Evolutionary conservation across 2,113 vertebrate genomes (phyloP).

Genomic region (Bujurquina vittata): DNA sequence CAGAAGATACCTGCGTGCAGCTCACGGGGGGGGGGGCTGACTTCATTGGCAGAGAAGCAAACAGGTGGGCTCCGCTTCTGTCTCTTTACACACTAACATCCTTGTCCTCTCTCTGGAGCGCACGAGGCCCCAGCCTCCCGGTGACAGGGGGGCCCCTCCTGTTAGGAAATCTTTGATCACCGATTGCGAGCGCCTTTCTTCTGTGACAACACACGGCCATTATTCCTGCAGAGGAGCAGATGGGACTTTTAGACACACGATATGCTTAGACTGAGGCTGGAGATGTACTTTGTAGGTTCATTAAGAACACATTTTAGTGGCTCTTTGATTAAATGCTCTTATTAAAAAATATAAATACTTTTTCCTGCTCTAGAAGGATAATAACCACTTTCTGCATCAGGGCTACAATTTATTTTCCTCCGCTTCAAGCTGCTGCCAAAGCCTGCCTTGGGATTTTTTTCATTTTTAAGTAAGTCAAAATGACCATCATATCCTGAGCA

Average conservation of each 20-base stretch:
- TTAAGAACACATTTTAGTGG: not conserved
- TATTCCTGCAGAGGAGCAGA: conserved; percentile 29
- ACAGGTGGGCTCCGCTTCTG: conserved; percentile 33
- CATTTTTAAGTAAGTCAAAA: not conserved
- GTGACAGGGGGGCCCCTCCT: conserved; percentile 16
- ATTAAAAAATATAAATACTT: not conserved
- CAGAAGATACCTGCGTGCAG: conserved; percentile 51
- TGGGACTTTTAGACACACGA: not conserved
- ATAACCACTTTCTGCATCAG: not conserved
- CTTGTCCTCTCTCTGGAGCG: conserved; percentile 31
- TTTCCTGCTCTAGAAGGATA: not conserved
- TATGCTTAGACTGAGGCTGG: not conserved
- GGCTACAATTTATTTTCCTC: not conserved
- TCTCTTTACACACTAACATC: conserved; percentile 51
- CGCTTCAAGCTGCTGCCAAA: not conserved
- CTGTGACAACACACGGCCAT: conserved; percentile 30
- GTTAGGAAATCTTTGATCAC: conserved; percentile 43
- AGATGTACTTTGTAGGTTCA: not conserved
- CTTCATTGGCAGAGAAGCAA: conserved; percentile 44
- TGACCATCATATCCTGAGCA: not conserved
- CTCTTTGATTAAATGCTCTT: not conserved
- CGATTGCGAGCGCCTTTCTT: conserved; percentile 14
- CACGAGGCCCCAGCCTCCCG: conserved; percentile 16
- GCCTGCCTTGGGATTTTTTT: not conserved
- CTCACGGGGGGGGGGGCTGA: not conserved